A percentile compares a stretch with the other conserved stretches of the same genome.
phyloP scores from a whole-genome alignment of 2,113 vertebrate species.

The Stictonetta naevosa region DNA sequence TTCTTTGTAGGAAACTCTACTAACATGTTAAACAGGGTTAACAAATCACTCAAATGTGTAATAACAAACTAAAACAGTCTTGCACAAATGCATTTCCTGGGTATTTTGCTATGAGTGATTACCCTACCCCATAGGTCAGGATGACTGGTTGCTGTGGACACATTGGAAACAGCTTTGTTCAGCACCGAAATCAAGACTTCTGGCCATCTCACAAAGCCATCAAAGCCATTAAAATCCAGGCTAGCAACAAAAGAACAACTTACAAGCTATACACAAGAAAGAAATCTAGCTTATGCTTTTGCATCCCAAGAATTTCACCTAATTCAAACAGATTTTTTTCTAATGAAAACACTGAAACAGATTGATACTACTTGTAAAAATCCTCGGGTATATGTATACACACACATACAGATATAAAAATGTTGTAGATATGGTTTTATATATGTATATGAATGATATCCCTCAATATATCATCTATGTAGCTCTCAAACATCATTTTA shows the following conservation, averaged over 20 bases:
- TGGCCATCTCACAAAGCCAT: not conserved
- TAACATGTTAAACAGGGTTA: not conserved
- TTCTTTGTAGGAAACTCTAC: not conserved
- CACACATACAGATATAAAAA: not conserved
- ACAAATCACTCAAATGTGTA: not conserved
- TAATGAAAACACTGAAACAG: not conserved
- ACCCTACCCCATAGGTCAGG: not conserved
- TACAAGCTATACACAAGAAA: not conserved
- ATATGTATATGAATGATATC: not conserved
- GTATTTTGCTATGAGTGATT: accelerated
- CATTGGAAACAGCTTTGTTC: not conserved
- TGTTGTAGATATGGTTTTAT: not conserved
- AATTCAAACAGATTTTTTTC: not conserved
- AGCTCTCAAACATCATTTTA: not conserved
- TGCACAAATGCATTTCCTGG: not conserved
- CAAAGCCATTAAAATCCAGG: not conserved
- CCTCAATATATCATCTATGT: not conserved
- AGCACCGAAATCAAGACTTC: not conserved
- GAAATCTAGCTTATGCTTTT: not conserved
- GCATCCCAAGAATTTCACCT: not conserved
- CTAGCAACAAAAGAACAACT: not conserved
- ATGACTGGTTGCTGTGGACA: not conserved
- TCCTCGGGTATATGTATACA: not conserved
- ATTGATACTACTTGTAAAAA: not conserved
- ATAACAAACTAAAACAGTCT: not conserved